Conservation (phyloP, 1,140 invertebrate genomes). For the Drosophila pallidifrons region DNA sequence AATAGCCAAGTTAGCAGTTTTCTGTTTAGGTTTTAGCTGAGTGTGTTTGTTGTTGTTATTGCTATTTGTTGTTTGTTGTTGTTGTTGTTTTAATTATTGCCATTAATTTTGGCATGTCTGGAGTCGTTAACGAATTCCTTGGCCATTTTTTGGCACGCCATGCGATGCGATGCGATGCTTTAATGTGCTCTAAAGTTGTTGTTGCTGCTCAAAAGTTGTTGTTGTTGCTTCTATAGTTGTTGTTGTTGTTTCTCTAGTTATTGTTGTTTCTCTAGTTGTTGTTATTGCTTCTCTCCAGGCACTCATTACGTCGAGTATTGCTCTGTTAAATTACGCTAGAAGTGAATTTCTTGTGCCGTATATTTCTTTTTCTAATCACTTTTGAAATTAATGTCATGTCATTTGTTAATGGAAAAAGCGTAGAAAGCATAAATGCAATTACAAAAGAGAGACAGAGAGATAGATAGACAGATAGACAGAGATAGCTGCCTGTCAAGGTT, state of each 20-base stretch:
- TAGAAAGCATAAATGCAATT: conserved; percentile 54
- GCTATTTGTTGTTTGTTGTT: conserved; percentile 35
- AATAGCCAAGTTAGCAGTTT: conserved; percentile 29
- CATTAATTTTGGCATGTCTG: conserved; percentile 84
- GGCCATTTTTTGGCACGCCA: conserved; percentile 71
- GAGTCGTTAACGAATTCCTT: conserved; percentile 84
- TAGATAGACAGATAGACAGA: background rate
- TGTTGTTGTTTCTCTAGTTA: too few relatives aligned
- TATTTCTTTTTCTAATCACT: conserved; percentile 43
- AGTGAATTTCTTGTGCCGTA: conserved; percentile 18
- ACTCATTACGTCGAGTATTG: conserved; percentile 33
- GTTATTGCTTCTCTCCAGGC: conserved; percentile 36
- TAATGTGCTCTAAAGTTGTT: conserved; percentile 35
- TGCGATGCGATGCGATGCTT: conserved; percentile 62
- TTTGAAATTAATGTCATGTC: conserved; percentile 49
- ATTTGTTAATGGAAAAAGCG: conserved; percentile 46
- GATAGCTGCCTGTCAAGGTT: conserved; percentile 36
- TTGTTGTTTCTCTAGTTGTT: conserved; percentile 20
- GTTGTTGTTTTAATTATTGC: conserved; percentile 84
- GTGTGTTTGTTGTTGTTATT: conserved; percentile 53
- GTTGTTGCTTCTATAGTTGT: too few relatives aligned
- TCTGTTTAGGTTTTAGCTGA: conserved; percentile 19
- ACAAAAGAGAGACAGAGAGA: conserved; percentile 4
- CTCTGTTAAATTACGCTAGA: conserved; percentile 18
- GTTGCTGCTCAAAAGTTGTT: too few relatives aligned